Evolutionary conservation across 2,113 vertebrate genomes (phyloP).

Genomic region (Lampris megalopsis): DNA sequence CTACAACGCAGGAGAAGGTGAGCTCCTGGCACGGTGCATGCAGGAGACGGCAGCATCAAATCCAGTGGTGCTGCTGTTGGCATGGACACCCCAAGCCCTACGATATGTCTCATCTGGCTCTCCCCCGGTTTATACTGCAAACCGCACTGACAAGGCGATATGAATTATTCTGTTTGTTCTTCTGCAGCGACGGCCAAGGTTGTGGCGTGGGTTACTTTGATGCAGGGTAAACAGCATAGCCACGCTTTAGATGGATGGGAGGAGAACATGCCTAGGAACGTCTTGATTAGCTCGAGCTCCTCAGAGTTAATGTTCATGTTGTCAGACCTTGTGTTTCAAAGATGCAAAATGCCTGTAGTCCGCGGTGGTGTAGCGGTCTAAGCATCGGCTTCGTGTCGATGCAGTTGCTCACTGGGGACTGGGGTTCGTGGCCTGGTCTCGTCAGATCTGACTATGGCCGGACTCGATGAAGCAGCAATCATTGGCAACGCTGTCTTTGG

Average conservation of each 20-base stretch:
- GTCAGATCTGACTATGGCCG: too few relatives aligned
- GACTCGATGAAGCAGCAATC: too few relatives aligned
- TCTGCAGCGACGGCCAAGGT: conserved; percentile 66
- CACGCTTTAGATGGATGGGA: background rate
- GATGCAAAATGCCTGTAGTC: background rate
- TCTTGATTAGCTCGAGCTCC: background rate
- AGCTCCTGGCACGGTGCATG: conserved; percentile 19
- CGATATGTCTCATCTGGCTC: background rate
- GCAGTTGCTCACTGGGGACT: too few relatives aligned
- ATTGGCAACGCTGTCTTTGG: too few relatives aligned
- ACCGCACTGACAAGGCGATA: conserved; percentile 15
- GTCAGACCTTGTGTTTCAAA: background rate
- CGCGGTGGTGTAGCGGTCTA: too few relatives aligned
- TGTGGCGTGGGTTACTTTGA: conserved; percentile 73
- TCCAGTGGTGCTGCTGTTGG: background rate
- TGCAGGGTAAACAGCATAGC: conserved; percentile 62
- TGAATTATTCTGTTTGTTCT: conserved; percentile 43
- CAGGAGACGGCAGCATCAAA: background rate
- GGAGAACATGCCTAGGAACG: background rate
- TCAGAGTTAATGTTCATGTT: background rate
- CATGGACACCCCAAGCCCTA: background rate
- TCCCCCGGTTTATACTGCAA: background rate
- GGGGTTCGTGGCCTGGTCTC: too few relatives aligned
- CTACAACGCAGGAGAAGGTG: conserved; percentile 92
- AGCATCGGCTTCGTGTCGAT: too few relatives aligned